Percentiles rank a stretch among this genome's conserved stretches.
Evolutionary conservation across 1,140 invertebrate genomes (phyloP).

Genomic region (Potamilus streckersoni): DNA sequence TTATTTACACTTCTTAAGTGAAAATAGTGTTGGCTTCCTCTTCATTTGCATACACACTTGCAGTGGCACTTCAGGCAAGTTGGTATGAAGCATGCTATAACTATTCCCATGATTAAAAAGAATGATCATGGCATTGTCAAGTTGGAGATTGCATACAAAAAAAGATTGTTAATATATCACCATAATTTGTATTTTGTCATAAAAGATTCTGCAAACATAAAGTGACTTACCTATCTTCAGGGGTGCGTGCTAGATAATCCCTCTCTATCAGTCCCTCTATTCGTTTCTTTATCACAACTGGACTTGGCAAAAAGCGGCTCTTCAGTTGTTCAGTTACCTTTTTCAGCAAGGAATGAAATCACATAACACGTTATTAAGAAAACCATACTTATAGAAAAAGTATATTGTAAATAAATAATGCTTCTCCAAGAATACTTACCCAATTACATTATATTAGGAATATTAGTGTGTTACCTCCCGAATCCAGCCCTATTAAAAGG

Average conservation of each 20-base stretch:
- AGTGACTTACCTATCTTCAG: slow-evolving; percentile 84
- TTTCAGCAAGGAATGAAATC: slow-evolving; percentile 34
- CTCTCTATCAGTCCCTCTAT: slow-evolving; percentile 99
- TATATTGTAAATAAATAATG: not conserved
- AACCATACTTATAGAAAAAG: not conserved
- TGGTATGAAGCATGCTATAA: not conserved
- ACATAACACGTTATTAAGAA: not conserved
- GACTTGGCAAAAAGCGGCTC: slow-evolving; percentile 95
- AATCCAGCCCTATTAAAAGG: no score
- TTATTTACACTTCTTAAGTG: no score
- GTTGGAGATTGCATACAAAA: not conserved
- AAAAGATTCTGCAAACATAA: not conserved
- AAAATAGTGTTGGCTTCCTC: no score
- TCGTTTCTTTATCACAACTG: slow-evolving; percentile 98
- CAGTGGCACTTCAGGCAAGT: not conserved
- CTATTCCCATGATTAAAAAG: not conserved
- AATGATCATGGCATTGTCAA: not conserved
- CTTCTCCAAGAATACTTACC: not conserved
- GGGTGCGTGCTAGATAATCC: slow-evolving; percentile 96
- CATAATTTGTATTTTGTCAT: not conserved
- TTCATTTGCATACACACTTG: not conserved
- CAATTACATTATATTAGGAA: not conserved
- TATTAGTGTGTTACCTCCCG: no score
- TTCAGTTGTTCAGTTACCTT: slow-evolving; percentile 95
- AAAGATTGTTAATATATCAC: not conserved